Conservation (phyloP, 2,888 invertebrate species). For the Synergus gifuensis region DNA sequence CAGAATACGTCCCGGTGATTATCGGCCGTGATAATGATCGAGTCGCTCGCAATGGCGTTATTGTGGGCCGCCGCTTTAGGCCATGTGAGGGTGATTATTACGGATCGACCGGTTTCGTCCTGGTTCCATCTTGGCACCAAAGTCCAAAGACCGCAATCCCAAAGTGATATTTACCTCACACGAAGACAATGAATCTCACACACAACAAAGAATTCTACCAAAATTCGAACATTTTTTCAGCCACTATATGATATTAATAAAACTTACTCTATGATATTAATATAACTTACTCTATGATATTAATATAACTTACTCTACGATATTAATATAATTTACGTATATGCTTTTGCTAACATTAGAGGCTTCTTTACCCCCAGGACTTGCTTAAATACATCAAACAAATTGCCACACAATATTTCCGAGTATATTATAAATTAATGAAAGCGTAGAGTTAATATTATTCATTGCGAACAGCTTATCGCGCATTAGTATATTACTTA, state of each 20-base stretch:
- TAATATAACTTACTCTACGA: too few relatives aligned
- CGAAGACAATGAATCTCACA: neutral
- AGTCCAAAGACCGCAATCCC: conserved; percentile 29
- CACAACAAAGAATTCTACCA: neutral
- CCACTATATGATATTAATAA: too few relatives aligned
- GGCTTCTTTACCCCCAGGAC: too few relatives aligned
- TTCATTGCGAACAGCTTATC: conserved; percentile 23
- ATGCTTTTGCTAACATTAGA: too few relatives aligned
- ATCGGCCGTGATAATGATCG: conserved; percentile 76
- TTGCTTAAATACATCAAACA: neutral
- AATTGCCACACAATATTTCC: neutral
- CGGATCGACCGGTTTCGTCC: conserved; percentile 72
- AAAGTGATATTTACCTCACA: conserved; percentile 24
- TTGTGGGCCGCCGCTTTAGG: conserved; percentile 74
- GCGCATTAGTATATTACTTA: conserved; percentile 11
- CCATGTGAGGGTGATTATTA: conserved; percentile 76
- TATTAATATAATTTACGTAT: too few relatives aligned
- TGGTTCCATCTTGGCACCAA: conserved; percentile 48
- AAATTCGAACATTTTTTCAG: too few relatives aligned
- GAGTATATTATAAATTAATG: neutral
- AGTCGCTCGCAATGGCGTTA: conserved; percentile 75
- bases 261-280: too few relatives aligned
- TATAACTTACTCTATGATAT: too few relatives aligned
- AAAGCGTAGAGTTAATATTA: conserved; percentile 3
- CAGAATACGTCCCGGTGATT: conserved; percentile 75